Evolutionary conservation across 2,113 vertebrate genomes (phyloP), one percentile per base, ranked within the genome.

Genomic region (Muscicapa adusta): DNA sequence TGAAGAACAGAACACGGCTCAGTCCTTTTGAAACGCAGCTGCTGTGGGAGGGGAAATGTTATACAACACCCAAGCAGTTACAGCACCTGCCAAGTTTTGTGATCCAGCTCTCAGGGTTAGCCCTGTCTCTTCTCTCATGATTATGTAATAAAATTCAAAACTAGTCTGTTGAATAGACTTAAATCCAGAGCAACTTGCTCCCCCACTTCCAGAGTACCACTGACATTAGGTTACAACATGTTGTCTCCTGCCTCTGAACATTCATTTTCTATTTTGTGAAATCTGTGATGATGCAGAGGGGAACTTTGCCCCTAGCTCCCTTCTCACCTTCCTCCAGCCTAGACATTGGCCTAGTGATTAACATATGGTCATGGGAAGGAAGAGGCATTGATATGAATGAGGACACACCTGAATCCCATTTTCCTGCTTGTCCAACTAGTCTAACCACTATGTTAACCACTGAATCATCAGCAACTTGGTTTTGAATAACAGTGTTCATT

Each of bases 1-100:
- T 95, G 96, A 96, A 96, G 88, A 96, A 70, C 51, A 58, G 60
- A 88, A 85, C 34, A 77, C 1, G 5, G 43, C 63, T 88, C 75
- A 58, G 8, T 38, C 67, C 40, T 88, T 95, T 88, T 73, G 79
- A 96, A 96, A 91, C 7, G 3, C 63, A 84, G 68, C 76, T 77
- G 60, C 51, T 0, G 2, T 70, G 65, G 79, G 73, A 93, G 68
- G 38, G 47, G 50, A 43, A 48, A 54, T 15, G 29, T 90, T 88
- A 73, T 66, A 54, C 86, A 94, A 95, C 74, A 91, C 61, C 34
- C 12, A 1, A 48, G 85, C 29, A 85, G 74, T 34, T 38, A 43
- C 20, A 93, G 62, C 58, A 83, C 42, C 60, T 76, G 75, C 60
- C 79, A 91, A 62, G 63, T 88, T 88, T 70, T 88, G 68, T 28